Evolutionary conservation across 2,113 vertebrate genomes (phyloP).

Genomic region (Chrysemys picta): DNA sequence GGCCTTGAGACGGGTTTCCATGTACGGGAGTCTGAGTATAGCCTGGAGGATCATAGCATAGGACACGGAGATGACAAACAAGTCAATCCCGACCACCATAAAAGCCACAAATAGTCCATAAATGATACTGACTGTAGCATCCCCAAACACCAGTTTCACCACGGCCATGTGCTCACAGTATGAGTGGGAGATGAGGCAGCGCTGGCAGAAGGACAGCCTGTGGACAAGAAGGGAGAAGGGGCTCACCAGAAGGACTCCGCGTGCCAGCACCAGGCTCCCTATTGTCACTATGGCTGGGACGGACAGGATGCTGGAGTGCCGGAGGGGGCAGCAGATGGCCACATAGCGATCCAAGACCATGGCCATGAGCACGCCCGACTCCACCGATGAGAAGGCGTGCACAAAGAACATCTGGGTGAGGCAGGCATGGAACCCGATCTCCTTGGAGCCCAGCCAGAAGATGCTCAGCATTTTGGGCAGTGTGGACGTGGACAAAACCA

Average conservation of each 20-base stretch:
- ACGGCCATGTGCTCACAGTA: slow-evolving; percentile 58
- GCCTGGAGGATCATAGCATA: slow-evolving; percentile 32
- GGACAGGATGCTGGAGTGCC: slow-evolving; percentile 42
- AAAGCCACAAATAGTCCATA: slow-evolving; percentile 34
- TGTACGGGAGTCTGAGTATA: not conserved
- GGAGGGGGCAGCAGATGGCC: slow-evolving; percentile 47
- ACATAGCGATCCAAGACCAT: slow-evolving; percentile 46
- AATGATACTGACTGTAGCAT: slow-evolving; percentile 17
- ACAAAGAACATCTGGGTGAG: slow-evolving; percentile 59
- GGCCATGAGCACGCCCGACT: slow-evolving; percentile 33
- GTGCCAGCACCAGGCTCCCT: not conserved
- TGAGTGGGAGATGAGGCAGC: slow-evolving; percentile 24
- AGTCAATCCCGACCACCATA: slow-evolving; percentile 9
- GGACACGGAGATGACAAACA: not conserved
- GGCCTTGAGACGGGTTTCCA: slow-evolving; percentile 30
- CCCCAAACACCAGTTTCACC: slow-evolving; percentile 47
- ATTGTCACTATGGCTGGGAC: not conserved
- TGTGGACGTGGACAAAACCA: not conserved
- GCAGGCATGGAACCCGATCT: slow-evolving; percentile 52
- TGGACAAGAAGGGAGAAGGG: slow-evolving; percentile 40
- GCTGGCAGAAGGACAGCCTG: not conserved
- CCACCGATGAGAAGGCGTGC: slow-evolving; percentile 40
- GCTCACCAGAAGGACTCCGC: not conserved
- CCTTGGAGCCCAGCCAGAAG: slow-evolving; percentile 27
- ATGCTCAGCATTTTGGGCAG: not conserved